phyloP scores from a whole-genome alignment of 2,797 vertebrate genomes.

The Cephalopachus bancanus region DNA sequence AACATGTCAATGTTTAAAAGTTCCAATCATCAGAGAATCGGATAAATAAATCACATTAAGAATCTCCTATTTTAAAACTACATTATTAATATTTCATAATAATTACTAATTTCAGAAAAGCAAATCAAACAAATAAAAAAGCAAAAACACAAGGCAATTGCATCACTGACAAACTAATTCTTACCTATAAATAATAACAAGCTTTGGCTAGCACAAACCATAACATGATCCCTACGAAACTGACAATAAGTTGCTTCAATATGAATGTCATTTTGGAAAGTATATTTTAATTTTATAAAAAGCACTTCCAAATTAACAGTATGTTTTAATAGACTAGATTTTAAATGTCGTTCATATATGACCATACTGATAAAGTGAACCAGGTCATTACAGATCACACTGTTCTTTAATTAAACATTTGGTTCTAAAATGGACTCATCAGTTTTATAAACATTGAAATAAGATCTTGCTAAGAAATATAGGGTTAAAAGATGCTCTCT shows the following conservation, averaged over 20 bases:
- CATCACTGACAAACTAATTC: constrained; percentile 44
- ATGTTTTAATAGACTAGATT: constrained; percentile 24
- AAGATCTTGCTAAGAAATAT: constrained; percentile 20
- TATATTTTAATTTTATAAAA: constrained; percentile 50
- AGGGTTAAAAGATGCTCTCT: not conserved
- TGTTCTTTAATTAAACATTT: constrained; percentile 49
- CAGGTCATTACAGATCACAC: not conserved
- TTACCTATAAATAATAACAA: constrained; percentile 52
- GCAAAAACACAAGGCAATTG: not conserved
- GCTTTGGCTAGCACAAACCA: constrained; percentile 39
- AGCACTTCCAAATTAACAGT: constrained; percentile 44
- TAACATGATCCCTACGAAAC: not conserved
- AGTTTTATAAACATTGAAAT: constrained; percentile 36
- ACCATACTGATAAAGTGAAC: constrained; percentile 38
- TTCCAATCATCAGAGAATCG: constrained; percentile 19
- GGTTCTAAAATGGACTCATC: constrained; percentile 31
- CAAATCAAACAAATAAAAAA: constrained; percentile 29
- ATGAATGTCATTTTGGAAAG: constrained; percentile 49
- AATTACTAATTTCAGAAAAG: constrained; percentile 59
- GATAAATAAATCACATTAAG: constrained; percentile 14
- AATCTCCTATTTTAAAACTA: constrained; percentile 37
- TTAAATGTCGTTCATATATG: constrained; percentile 23
- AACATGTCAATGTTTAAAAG: constrained; percentile 36
- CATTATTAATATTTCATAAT: constrained; percentile 51
- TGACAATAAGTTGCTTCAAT: constrained; percentile 38